phyloP scores from a whole-genome alignment of 2,113 vertebrate genomes.

The Holacanthus passer region DNA sequence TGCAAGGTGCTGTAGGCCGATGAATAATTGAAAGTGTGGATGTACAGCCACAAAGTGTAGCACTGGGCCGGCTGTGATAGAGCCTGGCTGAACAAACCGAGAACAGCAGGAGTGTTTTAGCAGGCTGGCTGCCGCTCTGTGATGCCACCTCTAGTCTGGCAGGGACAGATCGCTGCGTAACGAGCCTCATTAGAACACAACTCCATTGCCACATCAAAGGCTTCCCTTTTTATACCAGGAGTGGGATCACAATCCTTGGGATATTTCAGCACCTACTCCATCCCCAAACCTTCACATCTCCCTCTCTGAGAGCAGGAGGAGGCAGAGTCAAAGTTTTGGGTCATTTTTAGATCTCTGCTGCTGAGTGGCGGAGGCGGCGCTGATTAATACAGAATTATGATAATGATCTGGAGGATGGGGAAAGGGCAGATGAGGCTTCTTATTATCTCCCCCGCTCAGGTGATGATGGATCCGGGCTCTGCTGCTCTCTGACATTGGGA shows the following conservation, averaged over 20 bases:
- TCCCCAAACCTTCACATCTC: slow-evolving; percentile 50
- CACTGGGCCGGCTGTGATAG: slow-evolving; percentile 63
- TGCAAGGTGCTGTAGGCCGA: slow-evolving; percentile 47
- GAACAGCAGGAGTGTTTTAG: slow-evolving; percentile 76
- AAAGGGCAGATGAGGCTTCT: slow-evolving; percentile 68
- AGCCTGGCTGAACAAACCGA: slow-evolving; percentile 73
- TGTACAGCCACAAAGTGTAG: slow-evolving; percentile 64
- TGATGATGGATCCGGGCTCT: slow-evolving; percentile 61
- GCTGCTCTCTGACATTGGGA: slow-evolving; percentile 69
- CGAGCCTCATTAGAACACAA: slow-evolving; percentile 75
- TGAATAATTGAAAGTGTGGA: slow-evolving; percentile 76
- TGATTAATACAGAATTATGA: slow-evolving; percentile 80
- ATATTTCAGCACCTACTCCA: slow-evolving; percentile 60
- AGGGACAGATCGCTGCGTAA: slow-evolving; percentile 67
- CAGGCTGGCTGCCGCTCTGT: slow-evolving; percentile 66
- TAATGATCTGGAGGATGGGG: slow-evolving; percentile 68
- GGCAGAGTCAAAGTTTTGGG: slow-evolving; percentile 66
- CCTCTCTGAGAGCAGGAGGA: slow-evolving; percentile 45
- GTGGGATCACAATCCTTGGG: slow-evolving; percentile 71
- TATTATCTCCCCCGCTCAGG: slow-evolving; percentile 63
- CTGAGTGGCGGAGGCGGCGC: slow-evolving; percentile 44
- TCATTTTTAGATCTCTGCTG: slow-evolving; percentile 72
- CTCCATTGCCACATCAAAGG: slow-evolving; percentile 71
- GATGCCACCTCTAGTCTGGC: slow-evolving; percentile 75
- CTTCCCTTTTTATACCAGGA: slow-evolving; percentile 61